Evolutionary conservation across 2,113 vertebrate species (phyloP).

Genomic region (Dasyornis broadbenti): DNA sequence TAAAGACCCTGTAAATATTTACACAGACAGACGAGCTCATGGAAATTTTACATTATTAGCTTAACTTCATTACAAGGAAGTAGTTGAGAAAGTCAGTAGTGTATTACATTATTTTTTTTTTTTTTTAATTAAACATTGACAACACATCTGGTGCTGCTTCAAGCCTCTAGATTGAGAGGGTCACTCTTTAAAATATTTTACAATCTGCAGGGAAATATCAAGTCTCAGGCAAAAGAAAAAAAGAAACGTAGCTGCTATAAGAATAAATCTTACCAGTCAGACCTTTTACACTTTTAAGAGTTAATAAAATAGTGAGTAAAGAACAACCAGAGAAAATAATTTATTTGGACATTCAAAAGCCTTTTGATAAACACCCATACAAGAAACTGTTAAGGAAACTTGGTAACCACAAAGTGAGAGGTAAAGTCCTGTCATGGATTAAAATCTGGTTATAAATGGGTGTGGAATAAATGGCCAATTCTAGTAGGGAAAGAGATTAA

Average conservation of each 20-base stretch:
- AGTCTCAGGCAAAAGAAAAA: conserved; percentile 3
- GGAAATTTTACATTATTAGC: conserved; percentile 27
- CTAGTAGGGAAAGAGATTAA: conserved; percentile 49
- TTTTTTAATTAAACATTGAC: conserved; percentile 49
- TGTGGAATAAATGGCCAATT: conserved; percentile 48
- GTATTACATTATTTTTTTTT: neutral
- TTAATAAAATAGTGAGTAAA: conserved; percentile 59
- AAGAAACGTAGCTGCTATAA: neutral
- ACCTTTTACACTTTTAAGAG: conserved; percentile 39
- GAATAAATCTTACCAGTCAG: conserved; percentile 54
- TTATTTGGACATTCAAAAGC: conserved; percentile 54
- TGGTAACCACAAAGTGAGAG: conserved; percentile 51
- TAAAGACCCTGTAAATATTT: conserved; percentile 53
- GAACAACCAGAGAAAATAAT: conserved; percentile 57
- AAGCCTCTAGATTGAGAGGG: neutral
- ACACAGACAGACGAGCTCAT: neutral
- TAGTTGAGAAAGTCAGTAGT: neutral
- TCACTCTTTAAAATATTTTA: neutral
- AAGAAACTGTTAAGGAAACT: conserved; percentile 48
- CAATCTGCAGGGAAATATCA: conserved; percentile 41
- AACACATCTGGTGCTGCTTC: conserved; percentile 5
- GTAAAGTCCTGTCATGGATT: conserved; percentile 57
- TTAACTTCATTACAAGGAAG: conserved; percentile 33
- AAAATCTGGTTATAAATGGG: conserved; percentile 54
- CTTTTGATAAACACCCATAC: conserved; percentile 53